Evolutionary conservation across 2,113 vertebrate genomes (phyloP).

Genomic region (Helogale parvula): DNA sequence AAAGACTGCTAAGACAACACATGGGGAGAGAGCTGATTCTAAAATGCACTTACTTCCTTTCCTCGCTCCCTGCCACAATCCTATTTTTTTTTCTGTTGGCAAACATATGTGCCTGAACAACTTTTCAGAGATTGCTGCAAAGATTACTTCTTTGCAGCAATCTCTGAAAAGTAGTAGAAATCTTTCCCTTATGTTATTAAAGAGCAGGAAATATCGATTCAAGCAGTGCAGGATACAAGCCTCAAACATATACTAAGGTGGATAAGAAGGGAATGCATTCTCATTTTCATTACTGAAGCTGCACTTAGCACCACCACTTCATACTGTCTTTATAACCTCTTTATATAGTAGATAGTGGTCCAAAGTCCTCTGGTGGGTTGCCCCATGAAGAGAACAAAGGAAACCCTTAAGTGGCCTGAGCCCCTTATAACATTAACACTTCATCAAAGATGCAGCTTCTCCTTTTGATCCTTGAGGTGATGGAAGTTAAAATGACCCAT

Average conservation of each 20-base stretch:
- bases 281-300: constrained; percentile 50
- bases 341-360: background rate
- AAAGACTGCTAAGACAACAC: background rate
- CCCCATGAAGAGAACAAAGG: constrained; percentile 55
- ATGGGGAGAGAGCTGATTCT: background rate
- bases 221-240: background rate
- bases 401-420: constrained; percentile 57
- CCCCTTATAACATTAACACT: constrained; percentile 35
- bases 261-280: background rate
- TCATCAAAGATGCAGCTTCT: constrained; percentile 62
- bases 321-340: constrained; percentile 6
- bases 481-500: constrained; percentile 61
- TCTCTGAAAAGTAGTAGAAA: no score
- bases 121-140: constrained; percentile 25
- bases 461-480: constrained; percentile 54
- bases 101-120: background rate
- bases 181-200: background rate
- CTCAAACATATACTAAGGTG: background rate
- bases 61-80: background rate
- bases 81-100: background rate
- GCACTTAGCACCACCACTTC: constrained; percentile 39
- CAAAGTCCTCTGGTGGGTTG: background rate
- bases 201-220: constrained; percentile 14
- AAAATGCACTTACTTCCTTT: background rate
- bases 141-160: no score